These are phyloP conservation scores for Gryllus bimaculatus DNA, from an alignment of 1,140 invertebrate species.

Conservation along the genomic window DNA sequence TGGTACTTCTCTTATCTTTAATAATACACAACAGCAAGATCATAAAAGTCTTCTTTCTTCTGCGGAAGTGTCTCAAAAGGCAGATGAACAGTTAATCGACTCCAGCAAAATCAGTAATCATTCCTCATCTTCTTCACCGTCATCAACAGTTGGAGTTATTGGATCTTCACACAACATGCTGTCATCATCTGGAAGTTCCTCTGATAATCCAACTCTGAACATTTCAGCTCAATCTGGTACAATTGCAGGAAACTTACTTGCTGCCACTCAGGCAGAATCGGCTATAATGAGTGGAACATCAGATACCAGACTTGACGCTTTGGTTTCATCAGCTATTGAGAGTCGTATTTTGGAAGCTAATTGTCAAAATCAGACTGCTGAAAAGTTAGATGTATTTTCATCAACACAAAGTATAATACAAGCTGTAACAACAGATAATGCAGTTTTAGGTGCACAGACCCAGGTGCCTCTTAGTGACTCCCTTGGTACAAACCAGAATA, in stretches of 20 bases:
- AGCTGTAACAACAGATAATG: neutral
- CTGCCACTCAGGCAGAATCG: neutral
- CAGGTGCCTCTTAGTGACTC: neutral
- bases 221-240: neutral
- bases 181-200: neutral
- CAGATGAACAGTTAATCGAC: neutral
- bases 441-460: neutral
- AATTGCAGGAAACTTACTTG: neutral
- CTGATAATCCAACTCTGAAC: neutral
- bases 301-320: constrained; percentile 9
- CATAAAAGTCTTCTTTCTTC: neutral
- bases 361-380: constrained; percentile 7
- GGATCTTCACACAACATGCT: neutral
- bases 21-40: neutral
- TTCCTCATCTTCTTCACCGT: neutral
- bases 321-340: constrained; percentile 15
- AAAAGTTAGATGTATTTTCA: constrained; percentile 15
- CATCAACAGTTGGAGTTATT: neutral
- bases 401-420: neutral
- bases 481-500: neutral
- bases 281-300: constrained; percentile 7
- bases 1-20: neutral
- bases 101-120: neutral
- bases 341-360: neutral
- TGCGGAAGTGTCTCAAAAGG: neutral